Percentiles rank a stretch among this genome's conserved stretches.
phyloP scores from a whole-genome alignment of 1,140 invertebrate genomes.

The Polypedilum pembai region DNA sequence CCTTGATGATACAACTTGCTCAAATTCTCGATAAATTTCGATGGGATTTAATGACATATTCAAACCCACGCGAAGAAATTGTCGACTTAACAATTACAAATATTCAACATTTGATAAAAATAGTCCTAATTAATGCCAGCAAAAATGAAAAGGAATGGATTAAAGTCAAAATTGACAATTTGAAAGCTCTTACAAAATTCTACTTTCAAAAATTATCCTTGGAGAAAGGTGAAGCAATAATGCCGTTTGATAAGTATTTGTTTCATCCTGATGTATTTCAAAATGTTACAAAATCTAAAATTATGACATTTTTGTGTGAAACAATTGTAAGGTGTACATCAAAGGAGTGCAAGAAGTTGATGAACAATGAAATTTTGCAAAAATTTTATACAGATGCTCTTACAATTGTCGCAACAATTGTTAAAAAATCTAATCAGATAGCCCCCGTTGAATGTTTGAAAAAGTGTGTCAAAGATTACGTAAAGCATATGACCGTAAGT shows the following conservation, averaged over 20 bases:
- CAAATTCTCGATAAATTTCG: slow-evolving; percentile 33
- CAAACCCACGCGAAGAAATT: slow-evolving; percentile 28
- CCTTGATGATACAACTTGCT: slow-evolving; percentile 31
- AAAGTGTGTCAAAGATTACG: slow-evolving; percentile 28
- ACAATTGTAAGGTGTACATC: slow-evolving; percentile 33
- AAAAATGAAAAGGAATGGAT: slow-evolving; percentile 35
- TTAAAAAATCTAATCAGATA: slow-evolving; percentile 31
- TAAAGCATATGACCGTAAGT: slow-evolving; percentile 29
- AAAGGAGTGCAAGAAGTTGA: slow-evolving; percentile 33
- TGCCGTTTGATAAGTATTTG: slow-evolving; percentile 32
- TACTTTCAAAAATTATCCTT: slow-evolving; percentile 34
- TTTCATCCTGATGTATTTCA: slow-evolving; percentile 29
- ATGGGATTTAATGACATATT: slow-evolving; percentile 34
- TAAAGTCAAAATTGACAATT: slow-evolving; percentile 31
- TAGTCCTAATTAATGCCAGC: slow-evolving; percentile 32
- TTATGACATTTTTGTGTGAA: slow-evolving; percentile 26
- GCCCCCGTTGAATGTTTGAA: slow-evolving; percentile 30
- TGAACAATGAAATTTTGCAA: slow-evolving; percentile 31
- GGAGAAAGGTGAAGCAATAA: slow-evolving; percentile 29
- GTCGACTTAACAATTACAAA: slow-evolving; percentile 31
- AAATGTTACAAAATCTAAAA: slow-evolving; percentile 31
- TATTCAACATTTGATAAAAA: slow-evolving; percentile 32
- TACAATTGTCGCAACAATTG: slow-evolving; percentile 30
- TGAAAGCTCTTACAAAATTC: slow-evolving; percentile 32
- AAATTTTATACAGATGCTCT: slow-evolving; percentile 32